A percentile compares a stretch with the other conserved stretches of the same genome.
Conservation (phyloP, 2,113 vertebrate species). For the Chaetodon auriga region DNA sequence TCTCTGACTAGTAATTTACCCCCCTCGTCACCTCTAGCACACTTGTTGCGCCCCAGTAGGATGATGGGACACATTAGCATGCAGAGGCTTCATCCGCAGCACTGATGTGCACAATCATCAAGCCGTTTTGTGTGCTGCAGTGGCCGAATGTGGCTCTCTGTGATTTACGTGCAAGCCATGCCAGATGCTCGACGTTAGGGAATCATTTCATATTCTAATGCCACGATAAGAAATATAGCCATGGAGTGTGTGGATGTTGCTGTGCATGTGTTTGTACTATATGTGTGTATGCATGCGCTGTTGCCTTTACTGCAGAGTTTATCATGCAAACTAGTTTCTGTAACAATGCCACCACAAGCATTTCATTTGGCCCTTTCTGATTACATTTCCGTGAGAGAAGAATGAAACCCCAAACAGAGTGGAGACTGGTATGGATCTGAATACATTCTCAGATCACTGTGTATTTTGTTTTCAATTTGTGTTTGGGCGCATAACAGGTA, state of each 20-base stretch:
- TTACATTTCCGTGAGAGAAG: conserved; percentile 40
- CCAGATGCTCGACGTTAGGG: conserved; percentile 44
- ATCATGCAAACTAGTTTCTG: conserved; percentile 57
- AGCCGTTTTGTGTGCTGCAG: conserved; percentile 35
- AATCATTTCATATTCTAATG: conserved; percentile 66
- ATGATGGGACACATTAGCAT: conserved; percentile 47
- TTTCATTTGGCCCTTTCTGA: conserved; percentile 60
- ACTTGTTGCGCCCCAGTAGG: conserved; percentile 48
- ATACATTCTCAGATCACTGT: conserved; percentile 39
- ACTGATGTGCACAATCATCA: conserved; percentile 52
- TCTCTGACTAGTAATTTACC: conserved; percentile 6
- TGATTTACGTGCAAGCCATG: conserved; percentile 69
- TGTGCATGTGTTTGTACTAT: conserved; percentile 47
- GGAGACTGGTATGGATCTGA: conserved; percentile 18
- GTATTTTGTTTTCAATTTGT: conserved; percentile 63
- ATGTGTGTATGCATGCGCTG: conserved; percentile 14
- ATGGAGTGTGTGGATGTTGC: conserved; percentile 4
- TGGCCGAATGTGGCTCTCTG: conserved; percentile 50
- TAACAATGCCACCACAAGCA: conserved; percentile 55
- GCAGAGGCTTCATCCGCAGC: conserved; percentile 6
- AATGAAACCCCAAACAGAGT: conserved; percentile 44
- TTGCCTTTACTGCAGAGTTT: conserved; percentile 43
- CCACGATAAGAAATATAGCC: conserved; percentile 53
- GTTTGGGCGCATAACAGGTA: conserved; percentile 32
- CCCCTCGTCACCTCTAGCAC: background rate